Evolutionary conservation across 2,113 vertebrate genomes (phyloP).

Genomic region (Eulemur macaco): DNA sequence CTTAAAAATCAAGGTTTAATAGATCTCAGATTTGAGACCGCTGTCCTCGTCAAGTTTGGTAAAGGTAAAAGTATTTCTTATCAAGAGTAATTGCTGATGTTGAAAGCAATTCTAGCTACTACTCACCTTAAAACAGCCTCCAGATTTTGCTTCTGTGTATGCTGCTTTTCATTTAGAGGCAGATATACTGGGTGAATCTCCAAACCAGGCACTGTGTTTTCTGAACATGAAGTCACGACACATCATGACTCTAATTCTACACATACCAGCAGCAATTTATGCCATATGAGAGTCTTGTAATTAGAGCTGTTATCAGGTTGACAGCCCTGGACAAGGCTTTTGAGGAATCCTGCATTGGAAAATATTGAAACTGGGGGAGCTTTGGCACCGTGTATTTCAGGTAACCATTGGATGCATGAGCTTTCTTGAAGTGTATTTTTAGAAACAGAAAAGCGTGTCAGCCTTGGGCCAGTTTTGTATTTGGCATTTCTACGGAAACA

Average conservation of each 20-base stretch:
- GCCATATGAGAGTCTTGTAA: neutral
- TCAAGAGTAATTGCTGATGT: neutral
- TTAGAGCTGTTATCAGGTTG: neutral
- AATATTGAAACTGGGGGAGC: neutral
- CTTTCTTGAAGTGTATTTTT: slow-evolving; percentile 52
- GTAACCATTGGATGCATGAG: neutral
- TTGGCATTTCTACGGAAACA: slow-evolving; percentile 48
- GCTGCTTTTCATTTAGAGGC: slow-evolving; percentile 17
- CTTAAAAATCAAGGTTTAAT: neutral
- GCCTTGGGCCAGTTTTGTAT: neutral
- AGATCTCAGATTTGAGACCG: neutral
- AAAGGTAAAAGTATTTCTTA: neutral
- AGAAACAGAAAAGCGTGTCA: slow-evolving; percentile 38
- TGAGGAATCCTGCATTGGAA: neutral
- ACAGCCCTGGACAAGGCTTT: neutral
- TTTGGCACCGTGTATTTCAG: neutral
- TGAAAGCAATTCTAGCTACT: neutral
- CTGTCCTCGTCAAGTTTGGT: neutral
- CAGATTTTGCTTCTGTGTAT: neutral
- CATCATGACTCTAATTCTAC: neutral
- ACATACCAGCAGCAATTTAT: neutral
- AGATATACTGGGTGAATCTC: neutral
- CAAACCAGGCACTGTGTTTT: slow-evolving; percentile 27
- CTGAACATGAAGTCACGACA: neutral
- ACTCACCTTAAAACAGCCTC: neutral